Conservation (phyloP, 2,888 invertebrate genomes). For the Trichogramma dendrolimi region DNA sequence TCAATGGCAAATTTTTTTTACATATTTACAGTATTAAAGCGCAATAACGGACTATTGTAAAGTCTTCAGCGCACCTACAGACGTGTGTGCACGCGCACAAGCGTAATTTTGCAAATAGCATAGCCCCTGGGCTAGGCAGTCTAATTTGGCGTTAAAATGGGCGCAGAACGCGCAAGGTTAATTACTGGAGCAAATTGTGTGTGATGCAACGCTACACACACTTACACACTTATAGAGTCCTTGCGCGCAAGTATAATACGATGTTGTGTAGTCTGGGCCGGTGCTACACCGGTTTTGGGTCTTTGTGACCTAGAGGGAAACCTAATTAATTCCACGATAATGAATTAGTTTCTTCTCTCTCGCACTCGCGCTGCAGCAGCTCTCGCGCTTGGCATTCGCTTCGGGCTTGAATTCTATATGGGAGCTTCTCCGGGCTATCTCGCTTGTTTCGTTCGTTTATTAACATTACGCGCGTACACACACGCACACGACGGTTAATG, state of each 20-base stretch:
- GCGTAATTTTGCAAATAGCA: background rate
- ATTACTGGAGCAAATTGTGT: conserved; percentile 25
- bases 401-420: conserved; percentile 29
- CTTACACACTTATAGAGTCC: conserved; percentile 22
- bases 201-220: conserved; percentile 13
- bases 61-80: too few relatives aligned
- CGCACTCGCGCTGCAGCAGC: conserved; percentile 34
- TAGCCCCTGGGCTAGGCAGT: too few relatives aligned
- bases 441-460: too few relatives aligned
- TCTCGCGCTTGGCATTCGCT: conserved; percentile 37
- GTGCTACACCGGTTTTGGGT: conserved; percentile 31
- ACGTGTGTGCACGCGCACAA: too few relatives aligned
- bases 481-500: too few relatives aligned
- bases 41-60: too few relatives aligned
- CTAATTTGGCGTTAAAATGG: too few relatives aligned
- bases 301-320: conserved; percentile 42
- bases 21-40: too few relatives aligned
- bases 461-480: too few relatives aligned
- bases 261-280: conserved; percentile 1
- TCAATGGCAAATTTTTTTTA: too few relatives aligned
- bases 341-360: conserved; percentile 37
- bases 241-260: background rate
- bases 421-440: too few relatives aligned
- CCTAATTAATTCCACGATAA: conserved; percentile 45
- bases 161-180: conserved; percentile 27